Base-by-base conservation (phyloP, 1,140 invertebrate genomes). In the Eurosta solidaginis region DNA sequence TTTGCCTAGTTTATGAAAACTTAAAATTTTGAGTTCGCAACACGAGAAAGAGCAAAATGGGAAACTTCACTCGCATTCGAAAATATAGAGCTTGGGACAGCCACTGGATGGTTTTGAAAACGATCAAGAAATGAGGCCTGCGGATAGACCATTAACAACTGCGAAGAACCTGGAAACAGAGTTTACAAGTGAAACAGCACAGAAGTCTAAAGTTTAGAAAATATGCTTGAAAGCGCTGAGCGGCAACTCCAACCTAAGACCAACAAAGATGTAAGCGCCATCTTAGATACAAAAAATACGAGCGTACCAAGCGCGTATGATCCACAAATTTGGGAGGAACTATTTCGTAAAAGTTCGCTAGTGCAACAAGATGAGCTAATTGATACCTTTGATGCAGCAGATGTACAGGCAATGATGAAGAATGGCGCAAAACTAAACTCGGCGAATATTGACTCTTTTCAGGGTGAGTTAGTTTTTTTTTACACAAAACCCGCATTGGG, bases 361-460 rank as follows among this genome's bases (percentile, higher is more conserved):
- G 20, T 77, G 14, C 47, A 44, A 20, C 36, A 82, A 20, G 52
- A 81, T 6, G 85, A 86, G 40, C 74, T 86, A 1, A 81, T 86
- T 42, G 84, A 86, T 36, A 82, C 82, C 1, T 84, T 86, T 52
- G 85, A 81, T 12, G 80, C 75, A 6, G 17, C 80, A 25, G 84
- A 87, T 78, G 77, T 80, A 1, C 79, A 82, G 29, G 80, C 78
- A 22, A 49, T 86, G 54, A 74, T 81, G 20, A 81, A 84, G 42
- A 80, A 85, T 80, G 84, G 83, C 4, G 84, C 85, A n/a, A 86
- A 87, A 45, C 25, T 87, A 2, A 87, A 87, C 78, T 81, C 84
- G 1, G 54, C 77, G 1, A 87, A 81, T 42, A 80, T 80, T 0
- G 83, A 84, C 27, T 20, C 54, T 0, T 80, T 81, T 27, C 81